Evolutionary conservation across 2,797 vertebrate genomes (phyloP).

Genomic region (Xenops minutus): DNA sequence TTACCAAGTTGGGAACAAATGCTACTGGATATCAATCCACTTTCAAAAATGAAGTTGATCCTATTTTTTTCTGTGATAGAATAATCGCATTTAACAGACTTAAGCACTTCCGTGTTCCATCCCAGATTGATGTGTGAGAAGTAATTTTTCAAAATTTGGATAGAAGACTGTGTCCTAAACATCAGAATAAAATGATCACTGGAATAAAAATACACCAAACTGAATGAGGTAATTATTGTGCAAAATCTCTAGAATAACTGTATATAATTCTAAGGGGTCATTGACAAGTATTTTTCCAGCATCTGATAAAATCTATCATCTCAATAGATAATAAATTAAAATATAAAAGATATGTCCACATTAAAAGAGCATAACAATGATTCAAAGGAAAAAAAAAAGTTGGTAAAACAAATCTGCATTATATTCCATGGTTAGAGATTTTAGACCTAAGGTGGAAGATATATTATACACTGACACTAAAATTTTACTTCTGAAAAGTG

Average conservation of each 20-base stretch:
- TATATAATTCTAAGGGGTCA: conserved; percentile 54
- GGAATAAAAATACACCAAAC: conserved; percentile 59
- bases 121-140: conserved; percentile 14
- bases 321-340: conserved; percentile 68
- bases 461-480: conserved; percentile 44
- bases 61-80: not conserved
- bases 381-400: conserved; percentile 42
- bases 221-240: conserved; percentile 70
- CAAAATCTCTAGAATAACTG: conserved; percentile 62
- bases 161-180: conserved; percentile 20
- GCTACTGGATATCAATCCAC: not conserved
- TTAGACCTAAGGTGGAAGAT: conserved; percentile 31
- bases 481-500: conserved; percentile 64
- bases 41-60: not conserved
- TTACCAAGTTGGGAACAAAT: conserved; percentile 53
- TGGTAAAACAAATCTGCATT: conserved; percentile 19
- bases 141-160: conserved; percentile 4
- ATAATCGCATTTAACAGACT: conserved; percentile 17
- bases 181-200: conserved; percentile 46
- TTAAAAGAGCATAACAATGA: conserved; percentile 54
- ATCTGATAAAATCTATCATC: conserved; percentile 51
- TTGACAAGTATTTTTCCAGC: conserved; percentile 56
- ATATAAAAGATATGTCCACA: conserved; percentile 65
- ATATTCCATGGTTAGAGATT: conserved; percentile 28
- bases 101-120: not conserved